Evolutionary conservation across 2,113 vertebrate genomes (phyloP).

Genomic region (Herpetotheres cachinnans): DNA sequence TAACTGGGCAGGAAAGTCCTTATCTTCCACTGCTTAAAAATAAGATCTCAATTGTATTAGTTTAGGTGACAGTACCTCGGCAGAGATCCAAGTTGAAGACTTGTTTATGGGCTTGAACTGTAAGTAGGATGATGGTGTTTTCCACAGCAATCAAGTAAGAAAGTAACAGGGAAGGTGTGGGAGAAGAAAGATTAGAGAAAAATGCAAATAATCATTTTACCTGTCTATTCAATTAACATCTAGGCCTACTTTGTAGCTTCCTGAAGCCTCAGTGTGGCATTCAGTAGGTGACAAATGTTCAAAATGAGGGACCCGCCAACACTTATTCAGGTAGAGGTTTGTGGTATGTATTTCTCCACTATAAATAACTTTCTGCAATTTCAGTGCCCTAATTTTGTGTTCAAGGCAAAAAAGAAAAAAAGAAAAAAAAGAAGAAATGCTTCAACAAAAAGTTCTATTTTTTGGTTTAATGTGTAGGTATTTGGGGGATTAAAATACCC

Average conservation of each 20-base stretch:
- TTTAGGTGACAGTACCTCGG: slow-evolving; percentile 32
- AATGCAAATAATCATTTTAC: slow-evolving; percentile 53
- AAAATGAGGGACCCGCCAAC: background rate
- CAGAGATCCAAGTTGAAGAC: slow-evolving; percentile 19
- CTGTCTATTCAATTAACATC: slow-evolving; percentile 57
- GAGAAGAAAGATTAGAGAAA: slow-evolving; percentile 62
- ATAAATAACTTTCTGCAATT: slow-evolving; percentile 60
- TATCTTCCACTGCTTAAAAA: slow-evolving; percentile 37
- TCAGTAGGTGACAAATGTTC: slow-evolving; percentile 38
- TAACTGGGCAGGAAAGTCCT: background rate
- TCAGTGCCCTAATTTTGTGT: slow-evolving; percentile 51
- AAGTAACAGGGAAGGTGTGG: background rate
- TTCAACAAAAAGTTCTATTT: background rate
- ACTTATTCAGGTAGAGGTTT: slow-evolving; percentile 30
- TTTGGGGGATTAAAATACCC: background rate
- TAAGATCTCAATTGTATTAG: slow-evolving; percentile 18
- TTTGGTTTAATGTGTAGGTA: background rate
- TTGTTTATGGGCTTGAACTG: slow-evolving; percentile 51
- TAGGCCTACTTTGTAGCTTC: slow-evolving; percentile 47
- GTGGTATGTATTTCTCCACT: slow-evolving; percentile 35
- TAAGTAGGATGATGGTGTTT: slow-evolving; percentile 62
- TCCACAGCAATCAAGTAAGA: slow-evolving; percentile 35
- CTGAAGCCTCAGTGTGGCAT: slow-evolving; percentile 12
- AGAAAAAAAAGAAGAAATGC: background rate
- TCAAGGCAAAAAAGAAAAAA: background rate